phyloP scores from a whole-genome alignment of 2,113 vertebrate species.

The Dicerorhinus sumatrensis region DNA sequence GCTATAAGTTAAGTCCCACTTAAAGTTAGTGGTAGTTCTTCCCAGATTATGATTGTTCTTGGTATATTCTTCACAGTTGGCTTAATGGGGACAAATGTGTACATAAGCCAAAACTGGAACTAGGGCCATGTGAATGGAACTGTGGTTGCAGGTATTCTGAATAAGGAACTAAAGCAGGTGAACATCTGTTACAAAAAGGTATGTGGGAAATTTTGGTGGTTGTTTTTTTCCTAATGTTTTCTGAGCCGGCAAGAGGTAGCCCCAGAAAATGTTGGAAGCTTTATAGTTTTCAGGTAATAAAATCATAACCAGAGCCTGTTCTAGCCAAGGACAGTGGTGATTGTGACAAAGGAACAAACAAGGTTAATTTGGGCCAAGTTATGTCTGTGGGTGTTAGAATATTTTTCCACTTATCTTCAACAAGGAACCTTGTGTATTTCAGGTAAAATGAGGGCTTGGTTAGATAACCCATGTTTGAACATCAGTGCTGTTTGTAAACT shows the following conservation, averaged over 20 bases:
- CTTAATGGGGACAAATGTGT: slow-evolving; percentile 48
- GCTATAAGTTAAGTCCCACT: not conserved
- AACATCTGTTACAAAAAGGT: slow-evolving; percentile 4
- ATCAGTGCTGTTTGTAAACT: not conserved
- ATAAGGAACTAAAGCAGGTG: slow-evolving; percentile 55
- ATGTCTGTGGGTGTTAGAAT: not conserved
- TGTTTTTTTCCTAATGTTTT: not conserved
- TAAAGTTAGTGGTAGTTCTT: slow-evolving; percentile 34
- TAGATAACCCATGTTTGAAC: slow-evolving; percentile 16
- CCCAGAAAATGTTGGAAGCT: slow-evolving; percentile 39
- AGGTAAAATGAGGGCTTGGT: not conserved
- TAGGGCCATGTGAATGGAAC: not conserved
- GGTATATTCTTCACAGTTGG: not conserved
- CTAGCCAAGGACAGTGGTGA: not conserved
- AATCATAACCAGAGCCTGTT: slow-evolving; percentile 28
- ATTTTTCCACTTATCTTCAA: not conserved
- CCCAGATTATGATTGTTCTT: not conserved
- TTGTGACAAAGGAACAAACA: not conserved
- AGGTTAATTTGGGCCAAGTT: slow-evolving; percentile 36
- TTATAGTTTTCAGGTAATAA: slow-evolving; percentile 39
- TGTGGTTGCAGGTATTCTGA: slow-evolving; percentile 21
- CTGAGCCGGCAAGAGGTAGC: not conserved
- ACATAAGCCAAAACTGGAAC: slow-evolving; percentile 45
- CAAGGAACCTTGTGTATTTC: not conserved
- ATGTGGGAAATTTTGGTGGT: not conserved